phyloP scores from a whole-genome alignment of 1,140 invertebrate genomes.

The Aethina tumida region DNA sequence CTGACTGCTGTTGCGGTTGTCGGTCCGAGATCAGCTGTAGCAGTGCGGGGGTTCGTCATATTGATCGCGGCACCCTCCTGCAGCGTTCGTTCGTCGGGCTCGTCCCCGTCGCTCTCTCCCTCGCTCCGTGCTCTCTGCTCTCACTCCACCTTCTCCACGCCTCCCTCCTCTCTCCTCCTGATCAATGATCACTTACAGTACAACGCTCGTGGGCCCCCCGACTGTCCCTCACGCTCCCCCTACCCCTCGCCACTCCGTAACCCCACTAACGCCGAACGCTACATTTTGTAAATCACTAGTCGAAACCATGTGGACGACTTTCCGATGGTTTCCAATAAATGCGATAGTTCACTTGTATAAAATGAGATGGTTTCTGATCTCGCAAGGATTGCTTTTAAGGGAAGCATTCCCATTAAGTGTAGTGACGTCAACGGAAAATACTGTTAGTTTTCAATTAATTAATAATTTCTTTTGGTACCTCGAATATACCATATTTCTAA shows the following conservation, averaged over 20 bases:
- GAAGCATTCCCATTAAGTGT: background rate
- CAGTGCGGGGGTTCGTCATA: constrained; percentile 31
- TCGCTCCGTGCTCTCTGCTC: constrained; percentile 6
- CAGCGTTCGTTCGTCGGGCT: constrained; percentile 14
- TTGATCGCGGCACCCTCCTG: constrained; percentile 30
- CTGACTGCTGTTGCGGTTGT: constrained; percentile 26
- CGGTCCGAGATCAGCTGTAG: constrained; percentile 33
- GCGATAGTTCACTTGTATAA: too few species aligned
- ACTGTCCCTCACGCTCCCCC: background rate
- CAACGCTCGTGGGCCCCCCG: too few species aligned
- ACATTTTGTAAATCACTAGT: constrained; percentile 1
- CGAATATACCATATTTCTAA: background rate
- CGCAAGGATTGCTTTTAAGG: too few species aligned
- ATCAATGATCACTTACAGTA: constrained; percentile 32
- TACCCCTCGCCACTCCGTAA: background rate
- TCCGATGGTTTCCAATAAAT: background rate
- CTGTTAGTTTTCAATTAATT: background rate
- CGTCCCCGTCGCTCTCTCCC: background rate
- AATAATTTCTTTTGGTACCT: background rate
- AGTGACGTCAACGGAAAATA: background rate
- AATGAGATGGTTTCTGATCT: too few species aligned
- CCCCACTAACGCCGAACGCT: constrained; percentile 13
- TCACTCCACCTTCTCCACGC: too few species aligned
- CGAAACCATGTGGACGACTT: constrained; percentile 6
- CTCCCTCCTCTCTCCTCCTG: constrained; percentile 23